Conservation (phyloP, 2,888 invertebrate species). For the Aphidius colemani region DNA sequence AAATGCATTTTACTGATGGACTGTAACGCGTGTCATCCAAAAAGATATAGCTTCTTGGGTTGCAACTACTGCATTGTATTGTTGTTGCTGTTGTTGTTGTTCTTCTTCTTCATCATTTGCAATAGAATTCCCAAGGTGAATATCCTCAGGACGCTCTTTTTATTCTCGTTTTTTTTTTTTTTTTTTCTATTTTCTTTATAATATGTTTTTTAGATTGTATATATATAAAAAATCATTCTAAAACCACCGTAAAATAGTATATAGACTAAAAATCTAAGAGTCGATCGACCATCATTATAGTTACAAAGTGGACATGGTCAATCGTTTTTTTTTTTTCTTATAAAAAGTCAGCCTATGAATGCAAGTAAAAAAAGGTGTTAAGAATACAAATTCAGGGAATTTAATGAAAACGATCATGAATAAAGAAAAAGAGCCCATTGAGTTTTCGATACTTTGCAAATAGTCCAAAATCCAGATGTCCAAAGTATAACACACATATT, state of each 20-base stretch:
- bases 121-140: conserved; percentile 16
- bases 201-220: conserved; percentile 11
- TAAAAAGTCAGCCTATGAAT: conserved; percentile 2
- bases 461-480: conserved; percentile 46
- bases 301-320: not conserved
- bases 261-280: not conserved
- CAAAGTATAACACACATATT: conserved; percentile 42
- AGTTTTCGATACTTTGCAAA: conserved; percentile 43
- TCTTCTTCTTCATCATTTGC: not conserved
- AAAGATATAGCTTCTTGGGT: not conserved
- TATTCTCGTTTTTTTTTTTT: no score
- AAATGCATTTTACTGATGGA: not conserved
- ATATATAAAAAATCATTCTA: conserved; percentile 23
- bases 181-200: not conserved
- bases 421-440: conserved; percentile 38
- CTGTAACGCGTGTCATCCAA: conserved; percentile 12
- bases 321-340: conserved; percentile 5
- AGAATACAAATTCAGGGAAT: no score
- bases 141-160: not conserved
- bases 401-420: not conserved
- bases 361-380: not conserved
- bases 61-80: not conserved
- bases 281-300: no score
- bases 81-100: not conserved
- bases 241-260: conserved; percentile 33